Evolutionary conservation across 1,140 invertebrate species (phyloP), one percentile per base, ranked within the genome.

Genomic region (Zaprionus ornatus): DNA sequence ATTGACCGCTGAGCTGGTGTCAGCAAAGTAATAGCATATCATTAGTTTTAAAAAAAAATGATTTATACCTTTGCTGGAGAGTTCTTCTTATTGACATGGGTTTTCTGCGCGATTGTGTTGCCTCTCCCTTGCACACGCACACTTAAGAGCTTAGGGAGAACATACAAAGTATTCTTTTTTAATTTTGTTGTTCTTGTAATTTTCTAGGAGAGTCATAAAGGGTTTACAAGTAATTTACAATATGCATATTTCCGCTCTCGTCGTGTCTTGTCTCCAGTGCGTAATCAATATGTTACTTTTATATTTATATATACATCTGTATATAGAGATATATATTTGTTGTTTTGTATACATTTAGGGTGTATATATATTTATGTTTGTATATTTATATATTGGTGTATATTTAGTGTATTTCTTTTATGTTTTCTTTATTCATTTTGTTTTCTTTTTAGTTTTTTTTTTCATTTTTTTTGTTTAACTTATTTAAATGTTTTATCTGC

Each of bases 331-430:
- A 74, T 80, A 59, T 56, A 52, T 84, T 56, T 71, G 40, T 45
- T 27, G 64, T n/a, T 45, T 12, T 52, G 64, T 80, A 72, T 45
- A 66, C 82, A 78, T 35, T 61, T 50, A 78, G 74, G 35, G 48
- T 80, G 70, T 88, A 67, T 83, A 74, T 79, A 79, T 82, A 68
- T 81, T 68, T 64, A 63, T 72, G 80, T 82, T 68, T 82, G 73
- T 84, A 87, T 88, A 84, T 87, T 79, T 90, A 90, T 90, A 85
- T 90, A 90, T 90, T 82, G 87, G 82, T 90, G 82, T 90, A 86
- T 86, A 90, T 85, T 85, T 90, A 70, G 86, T 90, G 85, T 90
- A 90, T 88, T 86, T 63, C 69, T 65, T 64, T 64, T 50, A 50
- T 50, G 50, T 29, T 55, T 62, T 40, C 25, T 25, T 55, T 62